Percentiles rank a stretch among this genome's conserved stretches.
Conservation (phyloP, 64 coral and sea anemone species). For the Stichodactyla mertensii region DNA sequence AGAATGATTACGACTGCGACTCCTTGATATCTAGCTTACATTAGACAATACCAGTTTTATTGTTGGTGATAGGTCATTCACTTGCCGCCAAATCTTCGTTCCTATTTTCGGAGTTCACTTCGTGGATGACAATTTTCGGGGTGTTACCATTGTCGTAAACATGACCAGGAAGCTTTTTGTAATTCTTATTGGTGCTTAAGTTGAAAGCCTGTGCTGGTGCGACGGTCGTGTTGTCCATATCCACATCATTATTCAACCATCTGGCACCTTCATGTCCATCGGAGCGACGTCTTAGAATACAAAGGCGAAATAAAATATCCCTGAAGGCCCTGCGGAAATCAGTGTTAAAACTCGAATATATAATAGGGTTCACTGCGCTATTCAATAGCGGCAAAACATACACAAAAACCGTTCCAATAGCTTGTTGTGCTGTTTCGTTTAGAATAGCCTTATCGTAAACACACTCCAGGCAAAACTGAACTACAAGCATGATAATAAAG, state of each 20-base stretch:
- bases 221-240: not conserved
- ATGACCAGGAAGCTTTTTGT: not conserved
- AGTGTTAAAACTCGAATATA: constrained; percentile 84
- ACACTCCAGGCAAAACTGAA: constrained; percentile 58
- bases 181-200: constrained; percentile 18
- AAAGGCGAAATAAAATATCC: constrained; percentile 72
- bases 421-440: constrained; percentile 17
- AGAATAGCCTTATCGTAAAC: constrained; percentile 5
- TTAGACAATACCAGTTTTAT: not conserved
- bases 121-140: constrained; percentile 71
- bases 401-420: constrained; percentile 49
- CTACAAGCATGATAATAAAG: constrained; percentile 70
- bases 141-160: constrained; percentile 43
- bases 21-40: not conserved
- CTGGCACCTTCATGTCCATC: constrained; percentile 5
- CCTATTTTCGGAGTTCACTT: constrained; percentile 54
- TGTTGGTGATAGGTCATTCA: not conserved
- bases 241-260: constrained; percentile 16
- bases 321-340: constrained; percentile 77
- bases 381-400: constrained; percentile 83
- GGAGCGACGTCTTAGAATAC: not conserved
- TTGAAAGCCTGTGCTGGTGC: not conserved
- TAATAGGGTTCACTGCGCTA: constrained; percentile 78
- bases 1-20: not conserved
- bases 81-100: constrained; percentile 20